Evolutionary conservation across 2,888 invertebrate genomes (phyloP).

Genomic region (Dynastes maya): DNA sequence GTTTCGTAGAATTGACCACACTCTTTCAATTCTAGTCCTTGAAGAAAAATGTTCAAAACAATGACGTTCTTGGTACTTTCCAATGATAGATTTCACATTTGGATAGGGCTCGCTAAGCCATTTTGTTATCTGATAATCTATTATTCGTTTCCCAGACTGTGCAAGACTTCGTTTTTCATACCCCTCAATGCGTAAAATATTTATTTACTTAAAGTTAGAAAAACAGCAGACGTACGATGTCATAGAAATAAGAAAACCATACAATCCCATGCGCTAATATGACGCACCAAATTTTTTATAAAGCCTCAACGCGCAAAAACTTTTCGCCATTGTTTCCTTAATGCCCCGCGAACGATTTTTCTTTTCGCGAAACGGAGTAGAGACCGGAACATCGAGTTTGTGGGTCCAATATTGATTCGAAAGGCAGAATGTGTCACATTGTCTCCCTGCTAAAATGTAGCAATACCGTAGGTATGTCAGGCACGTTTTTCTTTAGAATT

Average conservation of each 20-base stretch:
- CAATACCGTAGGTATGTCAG: conserved; percentile 41
- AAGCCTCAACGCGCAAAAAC: background rate
- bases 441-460: conserved; percentile 37
- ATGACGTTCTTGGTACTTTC: too few species aligned
- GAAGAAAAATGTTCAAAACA: too few species aligned
- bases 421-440: conserved; percentile 36
- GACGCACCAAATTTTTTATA: background rate
- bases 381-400: conserved; percentile 3
- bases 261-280: background rate
- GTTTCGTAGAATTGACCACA: too few species aligned
- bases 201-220: background rate
- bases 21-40: too few species aligned
- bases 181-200: background rate
- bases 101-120: too few species aligned
- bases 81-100: too few species aligned
- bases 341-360: conserved; percentile 27
- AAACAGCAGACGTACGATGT: background rate
- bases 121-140: too few species aligned
- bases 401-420: conserved; percentile 43
- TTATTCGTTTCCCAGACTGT: too few species aligned
- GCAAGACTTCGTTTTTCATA: background rate
- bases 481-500: conserved; percentile 48
- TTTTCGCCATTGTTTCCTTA: background rate
- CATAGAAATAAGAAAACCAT: background rate
- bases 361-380: conserved; percentile 2